phyloP scores from a whole-genome alignment of 1,140 invertebrate species.

The Lepidotrigona ventralis region DNA sequence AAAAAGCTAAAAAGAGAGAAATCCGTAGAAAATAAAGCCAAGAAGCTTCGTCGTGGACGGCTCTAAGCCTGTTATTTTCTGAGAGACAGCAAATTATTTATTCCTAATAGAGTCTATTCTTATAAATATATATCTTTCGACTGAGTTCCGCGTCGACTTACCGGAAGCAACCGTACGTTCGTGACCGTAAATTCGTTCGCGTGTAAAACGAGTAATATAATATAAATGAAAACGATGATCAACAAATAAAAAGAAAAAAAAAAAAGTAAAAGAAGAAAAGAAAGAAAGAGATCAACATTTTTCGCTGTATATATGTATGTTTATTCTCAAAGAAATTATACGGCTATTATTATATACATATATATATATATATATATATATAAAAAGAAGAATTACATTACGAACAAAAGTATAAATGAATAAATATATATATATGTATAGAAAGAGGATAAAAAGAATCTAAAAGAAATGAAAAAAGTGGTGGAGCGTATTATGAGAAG shows the following conservation, averaged over 20 bases:
- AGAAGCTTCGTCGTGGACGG: slow-evolving; percentile 40
- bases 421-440: slow-evolving; percentile 24
- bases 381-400: slow-evolving; percentile 7
- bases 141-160: slow-evolving; percentile 35
- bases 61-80: slow-evolving; percentile 47
- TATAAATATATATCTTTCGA: slow-evolving; percentile 45
- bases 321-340: slow-evolving; percentile 48
- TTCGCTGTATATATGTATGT: slow-evolving; percentile 53
- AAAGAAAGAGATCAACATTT: slow-evolving; percentile 30
- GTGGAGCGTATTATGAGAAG: slow-evolving; percentile 20
- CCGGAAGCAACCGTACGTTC: slow-evolving; percentile 13
- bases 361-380: neutral
- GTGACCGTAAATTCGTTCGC: neutral
- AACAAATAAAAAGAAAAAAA: neutral
- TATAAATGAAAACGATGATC: neutral
- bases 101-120: slow-evolving; percentile 54
- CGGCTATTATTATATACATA: slow-evolving; percentile 34
- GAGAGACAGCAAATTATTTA: slow-evolving; percentile 41
- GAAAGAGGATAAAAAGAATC: neutral
- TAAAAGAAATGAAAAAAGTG: neutral
- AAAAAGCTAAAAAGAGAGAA: neutral
- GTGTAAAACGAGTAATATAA: neutral
- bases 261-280: neutral
- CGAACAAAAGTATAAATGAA: slow-evolving; percentile 22
- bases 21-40: slow-evolving; percentile 14